Base-by-base conservation (phyloP, 2,888 invertebrate species). In the Frankliniella intonsa region DNA sequence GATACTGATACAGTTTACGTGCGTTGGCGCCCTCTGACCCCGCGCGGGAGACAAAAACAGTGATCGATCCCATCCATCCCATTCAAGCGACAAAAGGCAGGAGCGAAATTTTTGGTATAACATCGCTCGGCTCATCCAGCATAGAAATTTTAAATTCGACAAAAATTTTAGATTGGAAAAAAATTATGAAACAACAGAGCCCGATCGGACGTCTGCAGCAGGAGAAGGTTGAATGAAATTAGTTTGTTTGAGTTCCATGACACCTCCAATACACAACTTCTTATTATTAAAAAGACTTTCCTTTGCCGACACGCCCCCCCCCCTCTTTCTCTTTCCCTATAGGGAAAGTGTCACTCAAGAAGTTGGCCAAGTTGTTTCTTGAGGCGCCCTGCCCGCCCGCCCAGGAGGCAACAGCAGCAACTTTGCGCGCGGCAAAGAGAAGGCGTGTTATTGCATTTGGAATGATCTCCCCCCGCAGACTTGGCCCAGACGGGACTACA, bases 271-370 rank as follows among this genome's bases (percentile, higher is more conserved):
- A 76, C 25, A 25, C 69, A 76, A 76, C 69, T 76, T 76, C 69
- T 76, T 76, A 76, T 76, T 76, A 76, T 76, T 76, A 76, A 76
- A 76, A 76, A 76, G 22, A 25, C 69, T 76, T 76, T 1, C n/a
- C 69, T 5, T 19, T 19, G 69, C 69, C 19, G 69, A 19, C 55
- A 5, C 55, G 55, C 55, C 38, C 38, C 38, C 38, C 38, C 38
- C 38, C 38, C 38, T 5, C 38, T 38, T 5, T 38, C 38, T 38
- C 38, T 38, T 5, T 38, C 38, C 5, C 38, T 76, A 76, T 76
- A 76, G 69, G 69, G 9, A 76, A 76, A 76, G 69, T 76, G 69
- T 76, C 69, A 76, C 69, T 76, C 69, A 76, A 25, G 69, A 76
- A 76, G 69, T 76, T 76, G 22, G 25, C 69, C 69, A 76, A 76